Base-by-base conservation (phyloP, 2,888 invertebrate species). In the Pachydiplax longipennis region DNA sequence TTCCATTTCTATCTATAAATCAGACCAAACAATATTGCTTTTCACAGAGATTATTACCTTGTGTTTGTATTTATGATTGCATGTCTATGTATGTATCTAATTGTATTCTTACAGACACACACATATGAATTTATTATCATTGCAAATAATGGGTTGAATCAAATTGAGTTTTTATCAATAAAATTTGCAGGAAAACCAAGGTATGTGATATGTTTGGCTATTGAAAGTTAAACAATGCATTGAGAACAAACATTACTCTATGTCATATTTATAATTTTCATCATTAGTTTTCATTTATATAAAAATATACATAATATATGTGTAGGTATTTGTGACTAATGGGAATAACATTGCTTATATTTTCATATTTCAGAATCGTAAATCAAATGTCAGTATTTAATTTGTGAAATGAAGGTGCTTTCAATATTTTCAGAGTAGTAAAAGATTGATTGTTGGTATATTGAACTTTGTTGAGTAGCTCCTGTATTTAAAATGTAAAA, bases 331-430 rank as follows among this genome's bases (percentile, higher is more conserved):
- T 37, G 61, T 61, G n/a, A 18, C 22, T 37, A 61, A 87, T 37
- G 37, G 61, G 61, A 61, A 65, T 37, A 61, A n/a, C 35, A 65
- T 87, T 65, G 87, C 87, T 87, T 87, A 61, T 87, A 87, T 87
- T 87, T 87, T 87, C 87, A 87, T 87, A 87, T 87, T 87, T 87
- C 61, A 58, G 37, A 87, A 37, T 58, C 61, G 22, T 65, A 61
- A 87, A 61, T 87, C 15, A 58, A 87, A 65, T 87, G 15, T 87
- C 58, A 61, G 65, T 61, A 87, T 58, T 87, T 87, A 87, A 65
- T 87, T 87, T 87, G 65, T 87, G 87, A 61, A 87, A 58, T 87
- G n/a, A 87, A 58, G 87, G 87, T 87, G 87, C 87, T 87, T 87
- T 25, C 37, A 15, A 87, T 87, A 87, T 87, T 87, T 87, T 87